These are phyloP conservation scores for Drosophila siamana DNA, from an alignment of 2,888 invertebrate genomes.

Conservation along the genomic window DNA sequence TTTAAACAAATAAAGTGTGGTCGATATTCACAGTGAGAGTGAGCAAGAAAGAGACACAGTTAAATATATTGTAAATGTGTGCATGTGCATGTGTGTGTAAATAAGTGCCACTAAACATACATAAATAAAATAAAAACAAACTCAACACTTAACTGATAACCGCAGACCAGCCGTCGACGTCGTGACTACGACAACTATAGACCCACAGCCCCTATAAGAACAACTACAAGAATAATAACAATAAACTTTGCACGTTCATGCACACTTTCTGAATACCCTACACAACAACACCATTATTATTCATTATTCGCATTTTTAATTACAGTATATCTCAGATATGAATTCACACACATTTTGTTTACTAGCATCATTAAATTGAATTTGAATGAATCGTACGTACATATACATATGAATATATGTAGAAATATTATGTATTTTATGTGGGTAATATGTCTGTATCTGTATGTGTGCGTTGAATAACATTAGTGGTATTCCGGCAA, in stretches of 20 bases:
- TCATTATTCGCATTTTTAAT: background rate
- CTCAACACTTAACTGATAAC: constrained; percentile 66
- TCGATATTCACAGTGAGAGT: constrained; percentile 8
- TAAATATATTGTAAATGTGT: constrained; percentile 5
- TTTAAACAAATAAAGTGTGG: constrained; percentile 51
- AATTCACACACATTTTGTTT: background rate
- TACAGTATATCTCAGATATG: constrained; percentile 2
- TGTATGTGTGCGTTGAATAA: background rate
- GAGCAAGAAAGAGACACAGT: constrained; percentile 2
- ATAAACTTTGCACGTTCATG: constrained; percentile 10
- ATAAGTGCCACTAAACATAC: constrained; percentile 72
- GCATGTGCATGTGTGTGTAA: constrained; percentile 34
- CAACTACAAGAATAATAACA: constrained; percentile 2
- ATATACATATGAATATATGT: background rate
- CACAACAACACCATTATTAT: background rate
- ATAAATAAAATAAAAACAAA: constrained; percentile 70
- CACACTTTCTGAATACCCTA: constrained; percentile 24
- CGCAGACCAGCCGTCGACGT: constrained; percentile 62
- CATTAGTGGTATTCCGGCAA: background rate
- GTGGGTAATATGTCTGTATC: too few species aligned
- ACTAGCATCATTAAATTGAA: constrained; percentile 10
- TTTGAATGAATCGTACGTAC: constrained; percentile 3
- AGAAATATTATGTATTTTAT: background rate
- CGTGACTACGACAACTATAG: constrained; percentile 61
- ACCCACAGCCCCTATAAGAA: constrained; percentile 3